phyloP scores from a whole-genome alignment of 2,113 vertebrate species.

The Melierax canorus region DNA sequence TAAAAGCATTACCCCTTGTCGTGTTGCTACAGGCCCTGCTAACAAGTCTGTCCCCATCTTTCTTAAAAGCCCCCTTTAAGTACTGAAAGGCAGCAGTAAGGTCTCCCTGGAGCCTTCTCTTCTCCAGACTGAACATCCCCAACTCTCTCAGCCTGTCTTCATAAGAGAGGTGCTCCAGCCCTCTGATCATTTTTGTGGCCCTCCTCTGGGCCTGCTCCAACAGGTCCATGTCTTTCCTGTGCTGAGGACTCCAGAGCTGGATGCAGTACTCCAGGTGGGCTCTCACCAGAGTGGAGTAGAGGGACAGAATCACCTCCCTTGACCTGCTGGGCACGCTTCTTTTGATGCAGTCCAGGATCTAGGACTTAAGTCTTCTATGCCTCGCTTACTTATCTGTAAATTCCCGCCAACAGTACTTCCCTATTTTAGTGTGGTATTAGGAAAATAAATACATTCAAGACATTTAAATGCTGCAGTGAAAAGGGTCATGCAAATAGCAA shows the following conservation, averaged over 20 bases:
- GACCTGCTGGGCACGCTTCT: accelerated
- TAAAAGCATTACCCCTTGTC: no score
- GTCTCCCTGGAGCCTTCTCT: not conserved
- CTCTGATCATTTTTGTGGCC: not conserved
- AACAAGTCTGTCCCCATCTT: no score
- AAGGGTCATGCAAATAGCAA: not conserved
- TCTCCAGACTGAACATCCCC: not conserved
- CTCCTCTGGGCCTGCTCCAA: not conserved
- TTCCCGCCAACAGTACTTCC: not conserved
- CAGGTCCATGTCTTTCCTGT: not conserved
- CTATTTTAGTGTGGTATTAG: not conserved
- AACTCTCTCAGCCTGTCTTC: not conserved
- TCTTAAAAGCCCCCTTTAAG: not conserved
- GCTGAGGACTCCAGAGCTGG: not conserved
- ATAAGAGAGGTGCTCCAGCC: not conserved
- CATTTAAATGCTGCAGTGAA: not conserved
- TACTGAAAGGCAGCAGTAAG: accelerated
- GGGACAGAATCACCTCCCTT: not conserved
- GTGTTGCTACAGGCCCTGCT: no score
- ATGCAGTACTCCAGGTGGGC: not conserved
- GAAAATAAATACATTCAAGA: not conserved
- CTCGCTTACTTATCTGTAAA: not conserved
- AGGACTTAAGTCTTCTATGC: not conserved
- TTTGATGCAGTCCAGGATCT: not conserved
- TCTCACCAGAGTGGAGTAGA: not conserved